Evolutionary conservation across 1,140 invertebrate species (phyloP), one percentile per base, ranked within the genome.

Genomic region (Zaprionus tsacasi): DNA sequence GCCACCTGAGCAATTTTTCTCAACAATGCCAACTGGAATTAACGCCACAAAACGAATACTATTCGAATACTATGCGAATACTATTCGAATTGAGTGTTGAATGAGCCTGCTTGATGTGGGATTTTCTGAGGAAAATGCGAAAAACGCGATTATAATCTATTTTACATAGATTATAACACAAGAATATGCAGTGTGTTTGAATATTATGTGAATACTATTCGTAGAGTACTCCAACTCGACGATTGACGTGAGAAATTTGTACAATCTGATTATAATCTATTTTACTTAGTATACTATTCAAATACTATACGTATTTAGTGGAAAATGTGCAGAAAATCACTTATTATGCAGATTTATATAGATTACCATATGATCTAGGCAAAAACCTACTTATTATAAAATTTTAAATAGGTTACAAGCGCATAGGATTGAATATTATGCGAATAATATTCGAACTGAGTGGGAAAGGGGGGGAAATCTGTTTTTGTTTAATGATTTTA

Each of bases 1-100:
- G 80, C 78, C 59, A 82, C 55, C 71, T 82, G 68, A 82, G 65
- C 75, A 82, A 79, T 82, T 73, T 82, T 79, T 76, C 72, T 76
- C 72, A 68, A 79, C 76, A 70, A 70, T 70, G 67, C 67, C 33
- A 11, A 45, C 40, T 45, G 3, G 40, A 45, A 45, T 45, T 45
- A 45, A 17, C 40, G 40, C 40, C 40, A 43, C 40, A 43, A 15
- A 15, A 7, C n/a, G n/a, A 43, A 43, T 43, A 43, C 40, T 43
- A 43, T 43, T 43, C 40, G 40, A 43, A 15, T 43, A 43, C 40
- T 43, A 43, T 43, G 15, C 40, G 40, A 43, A 15, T 43, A 43
- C 40, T 43, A 43, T 43, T 43, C 40, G 40, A 43, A 43, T n/a
- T 6, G 45, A 50, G 17, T 50, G 45, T 50, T 50, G 45, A 50